These are phyloP conservation scores for Glyphotaelius pellucidus DNA, from an alignment of 2,888 invertebrate species.

Conservation along the genomic window DNA sequence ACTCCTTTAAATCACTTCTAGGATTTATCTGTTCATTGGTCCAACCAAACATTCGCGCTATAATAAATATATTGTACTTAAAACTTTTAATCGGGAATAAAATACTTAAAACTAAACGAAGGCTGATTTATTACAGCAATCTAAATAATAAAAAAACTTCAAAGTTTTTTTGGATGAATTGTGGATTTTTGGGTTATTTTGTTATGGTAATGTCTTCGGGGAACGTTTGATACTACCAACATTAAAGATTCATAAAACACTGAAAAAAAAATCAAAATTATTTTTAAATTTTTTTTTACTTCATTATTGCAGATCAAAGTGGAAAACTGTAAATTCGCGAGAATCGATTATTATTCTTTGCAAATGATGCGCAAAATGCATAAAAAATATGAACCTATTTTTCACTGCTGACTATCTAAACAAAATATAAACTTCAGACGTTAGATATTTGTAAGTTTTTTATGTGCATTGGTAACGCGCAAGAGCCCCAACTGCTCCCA, in stretches of 20 bases:
- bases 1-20: not conserved
- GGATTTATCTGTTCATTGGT: not conserved
- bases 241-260: not conserved
- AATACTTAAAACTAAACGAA: slow-evolving; percentile 2
- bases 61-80: not conserved
- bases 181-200: not conserved
- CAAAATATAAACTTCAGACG: not conserved
- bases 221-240: not conserved
- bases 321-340: no score
- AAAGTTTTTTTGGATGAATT: not conserved
- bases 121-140: slow-evolving; percentile 4
- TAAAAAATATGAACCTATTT: not conserved
- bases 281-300: not conserved
- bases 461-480: no score
- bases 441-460: not conserved
- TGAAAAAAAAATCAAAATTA: no score
- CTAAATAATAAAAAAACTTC: not conserved
- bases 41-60: not conserved
- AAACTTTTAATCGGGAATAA: slow-evolving; percentile 14
- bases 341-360: not conserved
- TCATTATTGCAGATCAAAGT: not conserved
- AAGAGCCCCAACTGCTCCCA: no score
- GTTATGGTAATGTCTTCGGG: not conserved
- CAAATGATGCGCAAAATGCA: not conserved
- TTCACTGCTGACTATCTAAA: not conserved